Percentiles rank a stretch among this genome's conserved stretches.
These are phyloP conservation scores for Nasonia longicornis DNA, from an alignment of 1,140 invertebrate species.

Conservation along the genomic window DNA sequence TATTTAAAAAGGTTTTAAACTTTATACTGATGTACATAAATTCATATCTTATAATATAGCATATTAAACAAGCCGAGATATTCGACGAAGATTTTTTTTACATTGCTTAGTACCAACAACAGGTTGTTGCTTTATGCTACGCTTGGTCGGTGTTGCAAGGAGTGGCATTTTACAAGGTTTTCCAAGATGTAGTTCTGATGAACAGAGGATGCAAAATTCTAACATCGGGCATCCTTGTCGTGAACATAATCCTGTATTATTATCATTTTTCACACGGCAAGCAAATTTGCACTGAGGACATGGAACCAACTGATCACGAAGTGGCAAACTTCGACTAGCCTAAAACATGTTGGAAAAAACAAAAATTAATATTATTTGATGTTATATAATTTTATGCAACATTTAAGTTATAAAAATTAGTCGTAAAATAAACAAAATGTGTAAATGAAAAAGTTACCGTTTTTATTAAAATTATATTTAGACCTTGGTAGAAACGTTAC, in stretches of 20 bases:
- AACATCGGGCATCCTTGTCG: constrained; percentile 62
- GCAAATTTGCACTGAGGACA: constrained; percentile 66
- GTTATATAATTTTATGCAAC: too few relatives aligned
- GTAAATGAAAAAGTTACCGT: too few relatives aligned
- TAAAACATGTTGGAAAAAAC: constrained; percentile 48
- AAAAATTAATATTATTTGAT: too few relatives aligned
- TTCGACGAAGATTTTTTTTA: constrained; percentile 63
- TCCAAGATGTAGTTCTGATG: constrained; percentile 60
- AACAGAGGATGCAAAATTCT: constrained; percentile 62
- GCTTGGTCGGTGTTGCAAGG: constrained; percentile 65
- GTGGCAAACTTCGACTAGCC: constrained; percentile 63
- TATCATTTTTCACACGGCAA: constrained; percentile 61
- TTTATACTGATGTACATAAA: background rate
- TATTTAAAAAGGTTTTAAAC: too few relatives aligned
- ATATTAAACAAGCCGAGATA: constrained; percentile 50
- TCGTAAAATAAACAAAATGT: too few relatives aligned
- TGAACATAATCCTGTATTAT: constrained; percentile 62
- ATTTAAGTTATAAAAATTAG: too few relatives aligned
- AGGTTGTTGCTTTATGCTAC: constrained; percentile 56
- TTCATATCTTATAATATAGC: background rate
- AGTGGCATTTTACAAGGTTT: constrained; percentile 62
- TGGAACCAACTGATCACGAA: constrained; percentile 58
- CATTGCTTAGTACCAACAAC: constrained; percentile 63
- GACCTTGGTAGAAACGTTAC: too few relatives aligned
- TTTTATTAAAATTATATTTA: too few relatives aligned